A percentile compares a stretch with the other conserved stretches of the same genome.
phyloP scores from a whole-genome alignment of 1,140 invertebrate genomes.

The Drosophila chauvacae region DNA sequence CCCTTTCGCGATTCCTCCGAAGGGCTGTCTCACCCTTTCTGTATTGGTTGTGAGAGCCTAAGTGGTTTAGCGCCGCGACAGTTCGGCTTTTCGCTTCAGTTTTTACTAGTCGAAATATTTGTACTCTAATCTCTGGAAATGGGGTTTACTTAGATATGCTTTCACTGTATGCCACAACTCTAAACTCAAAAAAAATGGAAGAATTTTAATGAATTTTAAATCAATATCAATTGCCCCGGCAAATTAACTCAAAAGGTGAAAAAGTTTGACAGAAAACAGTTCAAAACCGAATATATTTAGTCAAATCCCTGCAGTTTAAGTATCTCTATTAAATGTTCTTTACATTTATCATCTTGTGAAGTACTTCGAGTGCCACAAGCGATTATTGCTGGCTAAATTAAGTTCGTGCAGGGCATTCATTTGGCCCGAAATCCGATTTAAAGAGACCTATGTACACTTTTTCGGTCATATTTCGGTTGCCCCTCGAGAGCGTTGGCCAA shows the following conservation, averaged over 20 bases:
- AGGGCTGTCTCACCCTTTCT: constrained; percentile 9
- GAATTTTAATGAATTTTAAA: neutral
- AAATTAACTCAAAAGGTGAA: too few relatives aligned
- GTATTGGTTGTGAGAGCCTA: constrained; percentile 72
- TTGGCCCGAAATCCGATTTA: neutral
- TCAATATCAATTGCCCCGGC: neutral
- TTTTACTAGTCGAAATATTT: constrained; percentile 58
- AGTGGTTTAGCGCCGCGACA: constrained; percentile 74
- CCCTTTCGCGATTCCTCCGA: neutral
- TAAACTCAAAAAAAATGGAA: too few relatives aligned
- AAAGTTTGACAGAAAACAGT: too few relatives aligned
- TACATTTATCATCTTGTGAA: neutral
- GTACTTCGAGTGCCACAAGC: neutral
- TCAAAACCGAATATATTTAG: neutral
- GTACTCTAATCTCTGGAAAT: neutral
- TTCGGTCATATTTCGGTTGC: constrained; percentile 17
- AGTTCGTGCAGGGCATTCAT: neutral
- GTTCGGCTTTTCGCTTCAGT: constrained; percentile 63
- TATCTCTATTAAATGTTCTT: neutral
- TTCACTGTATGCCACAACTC: too few relatives aligned
- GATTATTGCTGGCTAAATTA: neutral
- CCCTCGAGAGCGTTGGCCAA: constrained; percentile 18
- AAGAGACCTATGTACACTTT: constrained; percentile 3
- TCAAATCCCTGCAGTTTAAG: neutral
- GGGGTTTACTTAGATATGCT: too few relatives aligned